A percentile compares a stretch with the other conserved stretches of the same genome.
Evolutionary conservation across 2,888 invertebrate genomes (phyloP).

Genomic region (Smittia sp.): DNA sequence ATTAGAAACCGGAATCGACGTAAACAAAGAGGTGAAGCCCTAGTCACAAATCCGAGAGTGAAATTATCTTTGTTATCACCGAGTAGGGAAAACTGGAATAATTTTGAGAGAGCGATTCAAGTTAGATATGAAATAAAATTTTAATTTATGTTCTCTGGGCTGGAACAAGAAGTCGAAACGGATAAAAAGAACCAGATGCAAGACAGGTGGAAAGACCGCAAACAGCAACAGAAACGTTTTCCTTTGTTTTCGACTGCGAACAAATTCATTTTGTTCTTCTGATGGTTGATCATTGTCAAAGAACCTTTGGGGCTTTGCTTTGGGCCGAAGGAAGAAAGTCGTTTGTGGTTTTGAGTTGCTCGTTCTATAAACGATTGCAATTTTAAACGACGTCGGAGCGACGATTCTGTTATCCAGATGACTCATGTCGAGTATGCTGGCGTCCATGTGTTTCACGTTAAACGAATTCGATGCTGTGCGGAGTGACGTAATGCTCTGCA

Average conservation of each 20-base stretch:
- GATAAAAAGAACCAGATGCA: slow-evolving; percentile 31
- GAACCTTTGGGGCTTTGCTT: background rate
- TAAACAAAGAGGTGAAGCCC: slow-evolving; percentile 10
- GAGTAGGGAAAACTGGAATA: slow-evolving; percentile 19
- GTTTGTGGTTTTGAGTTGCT: background rate
- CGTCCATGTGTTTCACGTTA: slow-evolving; percentile 1
- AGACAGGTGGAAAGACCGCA: slow-evolving; percentile 37
- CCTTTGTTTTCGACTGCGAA: background rate
- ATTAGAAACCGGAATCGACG: slow-evolving; percentile 22
- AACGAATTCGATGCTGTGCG: background rate
- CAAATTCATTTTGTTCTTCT: background rate
- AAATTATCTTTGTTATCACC: background rate
- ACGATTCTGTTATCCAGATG: background rate
- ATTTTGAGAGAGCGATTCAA: slow-evolving; percentile 19
- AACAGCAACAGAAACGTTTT: slow-evolving; percentile 15
- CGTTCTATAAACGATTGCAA: background rate
- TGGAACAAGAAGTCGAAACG: slow-evolving; percentile 35
- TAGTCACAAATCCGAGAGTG: background rate
- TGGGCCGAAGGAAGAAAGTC: background rate
- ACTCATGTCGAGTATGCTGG: background rate
- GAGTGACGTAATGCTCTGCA: background rate
- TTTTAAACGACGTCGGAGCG: background rate
- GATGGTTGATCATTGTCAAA: background rate
- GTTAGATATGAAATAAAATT: slow-evolving; percentile 13
- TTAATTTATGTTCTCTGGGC: slow-evolving; percentile 39